Base-by-base conservation (phyloP, 1,140 invertebrate genomes). In the Cardiocondyla obscurior region DNA sequence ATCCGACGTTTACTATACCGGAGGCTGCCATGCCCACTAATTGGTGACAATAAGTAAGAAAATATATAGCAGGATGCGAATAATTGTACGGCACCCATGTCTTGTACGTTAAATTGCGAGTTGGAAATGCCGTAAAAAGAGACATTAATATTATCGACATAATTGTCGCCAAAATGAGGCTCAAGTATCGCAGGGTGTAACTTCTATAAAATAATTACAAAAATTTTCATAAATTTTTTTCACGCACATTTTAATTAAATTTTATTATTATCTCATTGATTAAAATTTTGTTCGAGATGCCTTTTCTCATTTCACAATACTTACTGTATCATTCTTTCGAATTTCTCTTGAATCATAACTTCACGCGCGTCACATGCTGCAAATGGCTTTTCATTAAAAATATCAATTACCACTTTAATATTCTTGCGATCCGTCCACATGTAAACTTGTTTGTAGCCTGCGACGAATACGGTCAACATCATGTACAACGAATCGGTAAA, bases 401-500 rank as follows among this genome's bases (percentile, higher is more conserved):
- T 14, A 8, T 76, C n/a, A 8, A 84, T 60, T n/a, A 90, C 28
- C 0, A 16, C 3, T 42, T 79, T 53, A 2, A 91, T 44, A 7
- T 81, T 81, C n/a, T 64, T 30, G 0, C 84, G 81, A 36, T 67
- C 79, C 0, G 49, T 5, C n/a, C 83, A 28, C n/a, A 91, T 10
- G 5, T 65, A 86, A 7, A 53, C 19, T 5, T 85, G 22, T 67
- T 91, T 91, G 1, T 62, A 74, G 10, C 84, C 81, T 0, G 60
- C 72, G n/a, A 36, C 36, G 4, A 39, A 57, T 6, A 83, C 42
- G 36, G 46, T 53, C 22, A 39, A 44, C 42, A 83, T 67, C 51
- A 55, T 55, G 28, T 57, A 51, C 3, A 85, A 39, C 39, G 49
- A 89, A 85, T 87, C 73, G n/a, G 82, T 82, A 14, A 84, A 19